Base-by-base conservation (phyloP, 2,113 vertebrate genomes). In the Istiophorus platypterus region DNA sequence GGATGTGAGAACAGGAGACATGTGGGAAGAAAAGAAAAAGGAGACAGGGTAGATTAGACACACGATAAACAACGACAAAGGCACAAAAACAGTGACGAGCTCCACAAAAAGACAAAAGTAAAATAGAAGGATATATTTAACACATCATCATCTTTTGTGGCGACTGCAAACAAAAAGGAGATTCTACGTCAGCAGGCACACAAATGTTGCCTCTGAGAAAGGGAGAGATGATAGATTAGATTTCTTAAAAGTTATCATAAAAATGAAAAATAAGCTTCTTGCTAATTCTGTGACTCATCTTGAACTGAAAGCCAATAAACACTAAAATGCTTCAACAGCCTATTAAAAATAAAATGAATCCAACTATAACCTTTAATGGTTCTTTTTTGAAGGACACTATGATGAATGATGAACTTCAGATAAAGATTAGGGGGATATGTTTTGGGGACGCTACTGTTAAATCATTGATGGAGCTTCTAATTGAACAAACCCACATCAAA, bases 121-220 rank as follows among this genome's bases (percentile, higher is more conserved):
- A 73, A 82, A 85, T 73, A 66, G 73, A 72, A 45, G 81, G 82
- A 88, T 86, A 74, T 84, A 82, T 88, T 91, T 89, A 89, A 86
- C 86, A 57, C 86, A 52, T 81, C 75, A 45, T 68, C 80, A 54
- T 79, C 80, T 74, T 81, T 84, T 82, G 47, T 76, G 78, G 31
- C 10, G 63, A 45, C 61, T 18, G 71, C 58, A 81, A 84, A 80
- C 61, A 84, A 72, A 54, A 73, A 54, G 26, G 45, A 77, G 82
- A 70, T 67, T 61, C 66, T 24, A 65, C 70, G 37, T 85, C 83
- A 67, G 73, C 70, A 4, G 76, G 63, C 76, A 59, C 12, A 56
- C 49, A 54, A 80, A 85, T 24, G 59, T 31, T 66, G 29, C 20
- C 67, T 70, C 70, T 24, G 63, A 69, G 59, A 66, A 22, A 57